Conservation (phyloP, 1,140 invertebrate genomes). For the roundworm (Caenorhabditis elegans) region DNA sequence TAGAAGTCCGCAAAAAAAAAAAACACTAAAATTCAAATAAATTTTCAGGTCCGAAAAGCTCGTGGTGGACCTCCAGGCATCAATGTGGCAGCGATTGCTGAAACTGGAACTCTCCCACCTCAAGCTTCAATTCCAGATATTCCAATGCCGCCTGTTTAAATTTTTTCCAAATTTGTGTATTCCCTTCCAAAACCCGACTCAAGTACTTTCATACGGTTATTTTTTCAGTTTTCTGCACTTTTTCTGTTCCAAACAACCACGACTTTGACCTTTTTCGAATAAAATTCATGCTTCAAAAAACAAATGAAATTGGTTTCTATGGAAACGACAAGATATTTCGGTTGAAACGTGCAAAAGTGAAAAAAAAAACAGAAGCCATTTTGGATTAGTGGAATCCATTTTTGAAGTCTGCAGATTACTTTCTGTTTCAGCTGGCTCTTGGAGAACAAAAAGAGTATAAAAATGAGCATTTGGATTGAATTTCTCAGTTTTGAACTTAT, state of each 20-base stretch:
- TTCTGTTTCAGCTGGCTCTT: too few relatives aligned
- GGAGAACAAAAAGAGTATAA: too few relatives aligned
- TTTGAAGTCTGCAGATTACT: too few relatives aligned
- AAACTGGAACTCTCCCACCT: slow-evolving; percentile 14
- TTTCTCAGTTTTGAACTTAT: too few relatives aligned
- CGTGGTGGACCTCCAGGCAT: slow-evolving; percentile 8
- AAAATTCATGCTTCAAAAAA: not conserved
- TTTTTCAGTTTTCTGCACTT: not conserved
- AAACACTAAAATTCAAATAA: not conserved
- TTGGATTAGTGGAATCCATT: not conserved
- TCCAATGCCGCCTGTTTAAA: not conserved
- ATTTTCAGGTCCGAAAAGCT: slow-evolving; percentile 8
- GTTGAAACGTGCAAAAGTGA: not conserved
- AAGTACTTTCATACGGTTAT: not conserved
- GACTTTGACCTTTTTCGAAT: not conserved
- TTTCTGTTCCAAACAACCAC: not conserved
- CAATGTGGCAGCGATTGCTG: not conserved
- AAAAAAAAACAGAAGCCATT: not conserved
- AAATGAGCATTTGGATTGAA: too few relatives aligned
- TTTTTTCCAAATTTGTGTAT: not conserved
- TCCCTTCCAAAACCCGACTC: not conserved
- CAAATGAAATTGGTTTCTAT: not conserved
- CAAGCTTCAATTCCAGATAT: slow-evolving; percentile 2
- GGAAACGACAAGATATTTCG: not conserved
- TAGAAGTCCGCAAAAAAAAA: too few relatives aligned